Conservation (phyloP, 1,140 invertebrate species). For the Neodiprion fabricii region DNA sequence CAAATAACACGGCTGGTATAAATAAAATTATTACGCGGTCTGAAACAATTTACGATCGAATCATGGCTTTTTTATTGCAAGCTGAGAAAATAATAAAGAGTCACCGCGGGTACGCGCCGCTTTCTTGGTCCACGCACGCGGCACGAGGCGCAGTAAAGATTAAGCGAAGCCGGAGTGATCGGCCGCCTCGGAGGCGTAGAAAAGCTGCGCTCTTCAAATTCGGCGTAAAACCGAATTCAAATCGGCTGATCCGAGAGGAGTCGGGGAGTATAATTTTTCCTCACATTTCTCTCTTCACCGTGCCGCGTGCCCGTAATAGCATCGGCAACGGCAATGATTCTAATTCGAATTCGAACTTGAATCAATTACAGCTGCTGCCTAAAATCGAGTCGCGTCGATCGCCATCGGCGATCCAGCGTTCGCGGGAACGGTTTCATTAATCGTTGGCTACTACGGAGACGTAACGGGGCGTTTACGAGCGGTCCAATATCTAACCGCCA, state of each 20-base stretch:
- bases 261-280: background rate
- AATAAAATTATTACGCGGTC: conserved; percentile 10
- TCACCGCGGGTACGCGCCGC: background rate
- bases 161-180: background rate
- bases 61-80: background rate
- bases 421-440: no score
- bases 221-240: background rate
- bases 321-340: no score
- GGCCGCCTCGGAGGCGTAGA: background rate
- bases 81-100: background rate
- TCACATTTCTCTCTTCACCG: background rate
- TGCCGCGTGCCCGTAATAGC: background rate
- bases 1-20: conserved; percentile 3
- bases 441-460: no score
- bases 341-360: no score
- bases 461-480: no score
- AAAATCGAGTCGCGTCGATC: no score
- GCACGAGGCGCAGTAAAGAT: conserved; percentile 1
- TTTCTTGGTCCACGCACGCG: background rate
- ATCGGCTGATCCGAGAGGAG: background rate
- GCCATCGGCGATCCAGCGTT: no score
- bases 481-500: no score
- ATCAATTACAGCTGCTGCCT: no score
- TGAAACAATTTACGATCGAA: conserved; percentile 5
- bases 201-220: background rate